A percentile compares a stretch with the other conserved stretches of the same genome.
phyloP scores from a whole-genome alignment of 2,888 invertebrate species.

The Acanthopleura granulata region DNA sequence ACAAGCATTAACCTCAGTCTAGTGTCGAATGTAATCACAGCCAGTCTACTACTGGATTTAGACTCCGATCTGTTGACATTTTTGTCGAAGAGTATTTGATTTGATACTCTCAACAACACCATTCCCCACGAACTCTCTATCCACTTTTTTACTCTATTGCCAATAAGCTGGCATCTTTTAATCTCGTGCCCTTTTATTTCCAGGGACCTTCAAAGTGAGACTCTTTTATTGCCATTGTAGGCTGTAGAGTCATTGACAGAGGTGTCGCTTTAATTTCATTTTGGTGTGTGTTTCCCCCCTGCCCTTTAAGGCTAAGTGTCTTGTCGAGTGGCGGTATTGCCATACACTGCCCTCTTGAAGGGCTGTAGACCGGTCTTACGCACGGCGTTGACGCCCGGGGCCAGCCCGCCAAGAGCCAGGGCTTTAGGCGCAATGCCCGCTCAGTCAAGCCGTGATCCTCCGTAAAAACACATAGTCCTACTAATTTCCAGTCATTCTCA shows the following conservation, averaged over 20 bases:
- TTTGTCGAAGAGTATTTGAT: too few species aligned
- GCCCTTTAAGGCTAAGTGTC: neutral
- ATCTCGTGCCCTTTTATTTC: neutral
- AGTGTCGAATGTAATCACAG: too few species aligned
- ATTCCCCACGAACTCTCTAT: too few species aligned
- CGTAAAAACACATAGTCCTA: neutral
- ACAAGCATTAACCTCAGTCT: too few species aligned
- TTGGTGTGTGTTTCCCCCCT: neutral
- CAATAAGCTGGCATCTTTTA: too few species aligned
- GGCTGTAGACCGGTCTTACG: neutral
- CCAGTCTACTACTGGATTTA: too few species aligned
- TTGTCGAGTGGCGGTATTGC: too few species aligned
- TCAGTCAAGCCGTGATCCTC: neutral
- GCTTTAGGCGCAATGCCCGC: neutral
- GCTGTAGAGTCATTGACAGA: slow-evolving; percentile 8
- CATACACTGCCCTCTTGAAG: too few species aligned
- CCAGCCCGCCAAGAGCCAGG: neutral
- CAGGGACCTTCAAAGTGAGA: neutral
- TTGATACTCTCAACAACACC: too few species aligned
- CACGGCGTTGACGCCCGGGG: neutral
- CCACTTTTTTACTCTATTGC: too few species aligned
- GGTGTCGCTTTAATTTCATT: slow-evolving; percentile 16
- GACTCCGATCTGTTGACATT: too few species aligned
- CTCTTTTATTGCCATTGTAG: neutral
- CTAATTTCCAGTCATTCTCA: neutral